Percentiles rank a stretch among this genome's conserved stretches.
Evolutionary conservation across 1,140 invertebrate species (phyloP).

Genomic region (Rhynchophorus ferrugineus): DNA sequence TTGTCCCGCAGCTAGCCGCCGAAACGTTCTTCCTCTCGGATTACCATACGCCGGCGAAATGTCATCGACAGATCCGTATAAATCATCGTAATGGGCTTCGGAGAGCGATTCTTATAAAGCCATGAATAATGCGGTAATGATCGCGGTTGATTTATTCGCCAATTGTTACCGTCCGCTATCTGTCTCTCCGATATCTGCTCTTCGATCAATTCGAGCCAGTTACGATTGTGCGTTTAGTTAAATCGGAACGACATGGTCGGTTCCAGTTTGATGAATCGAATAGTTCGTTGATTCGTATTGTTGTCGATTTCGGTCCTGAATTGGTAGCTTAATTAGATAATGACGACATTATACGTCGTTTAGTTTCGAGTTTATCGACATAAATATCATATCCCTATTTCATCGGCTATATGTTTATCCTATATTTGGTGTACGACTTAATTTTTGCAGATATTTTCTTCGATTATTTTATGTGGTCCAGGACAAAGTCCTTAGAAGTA

Average conservation of each 20-base stretch:
- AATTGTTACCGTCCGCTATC: constrained; percentile 10
- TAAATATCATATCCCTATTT: no score
- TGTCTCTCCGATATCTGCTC: neutral
- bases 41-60: constrained; percentile 11
- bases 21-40: constrained; percentile 3
- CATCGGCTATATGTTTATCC: no score
- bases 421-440: no score
- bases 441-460: no score
- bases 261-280: neutral
- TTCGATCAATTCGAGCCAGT: no score
- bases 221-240: no score
- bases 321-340: no score
- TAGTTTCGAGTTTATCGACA: no score
- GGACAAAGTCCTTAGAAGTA: no score
- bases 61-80: constrained; percentile 10
- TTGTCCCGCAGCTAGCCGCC: neutral
- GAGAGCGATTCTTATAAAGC: constrained; percentile 7
- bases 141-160: constrained; percentile 14
- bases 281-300: neutral
- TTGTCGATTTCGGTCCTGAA: no score
- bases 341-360: no score
- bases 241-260: neutral
- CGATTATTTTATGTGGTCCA: no score
- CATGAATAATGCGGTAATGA: constrained; percentile 7
- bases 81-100: constrained; percentile 13